phyloP scores from a whole-genome alignment of 2,113 vertebrate genomes.

The Fukomys damarensis region DNA sequence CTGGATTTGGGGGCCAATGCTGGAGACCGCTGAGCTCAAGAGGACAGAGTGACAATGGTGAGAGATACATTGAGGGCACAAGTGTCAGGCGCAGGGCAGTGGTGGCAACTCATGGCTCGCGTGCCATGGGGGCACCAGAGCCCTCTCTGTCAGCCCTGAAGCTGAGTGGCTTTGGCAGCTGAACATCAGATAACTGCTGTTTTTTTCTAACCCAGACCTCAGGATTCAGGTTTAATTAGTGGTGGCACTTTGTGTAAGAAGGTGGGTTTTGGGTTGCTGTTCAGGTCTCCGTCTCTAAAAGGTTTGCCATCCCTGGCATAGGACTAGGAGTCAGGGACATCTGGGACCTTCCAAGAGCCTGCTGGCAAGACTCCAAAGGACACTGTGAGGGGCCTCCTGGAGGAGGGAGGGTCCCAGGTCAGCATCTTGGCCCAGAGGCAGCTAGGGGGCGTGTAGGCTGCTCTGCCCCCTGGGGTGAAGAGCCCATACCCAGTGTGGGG shows the following conservation, averaged over 20 bases:
- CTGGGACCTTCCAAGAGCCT: background rate
- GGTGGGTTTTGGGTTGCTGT: background rate
- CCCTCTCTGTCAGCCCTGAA: background rate
- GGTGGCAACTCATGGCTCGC: background rate
- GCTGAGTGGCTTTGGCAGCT: background rate
- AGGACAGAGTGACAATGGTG: background rate
- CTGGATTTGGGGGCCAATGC: background rate
- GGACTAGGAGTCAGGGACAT: background rate
- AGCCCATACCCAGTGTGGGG: background rate
- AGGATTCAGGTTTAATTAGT: background rate
- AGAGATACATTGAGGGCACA: accelerated
- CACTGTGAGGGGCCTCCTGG: background rate
- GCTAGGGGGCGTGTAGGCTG: background rate
- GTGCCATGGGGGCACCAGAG: accelerated
- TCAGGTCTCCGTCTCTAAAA: background rate
- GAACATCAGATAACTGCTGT: background rate
- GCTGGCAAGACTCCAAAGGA: background rate
- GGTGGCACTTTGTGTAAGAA: background rate
- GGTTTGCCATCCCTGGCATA: background rate
- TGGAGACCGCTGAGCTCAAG: background rate
- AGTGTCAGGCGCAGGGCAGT: background rate
- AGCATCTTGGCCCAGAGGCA: background rate
- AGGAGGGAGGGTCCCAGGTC: accelerated
- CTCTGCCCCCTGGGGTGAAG: background rate
- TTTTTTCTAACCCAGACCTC: background rate